Conservation (phyloP, 2,113 vertebrate genomes). For the Pitta sordida region DNA sequence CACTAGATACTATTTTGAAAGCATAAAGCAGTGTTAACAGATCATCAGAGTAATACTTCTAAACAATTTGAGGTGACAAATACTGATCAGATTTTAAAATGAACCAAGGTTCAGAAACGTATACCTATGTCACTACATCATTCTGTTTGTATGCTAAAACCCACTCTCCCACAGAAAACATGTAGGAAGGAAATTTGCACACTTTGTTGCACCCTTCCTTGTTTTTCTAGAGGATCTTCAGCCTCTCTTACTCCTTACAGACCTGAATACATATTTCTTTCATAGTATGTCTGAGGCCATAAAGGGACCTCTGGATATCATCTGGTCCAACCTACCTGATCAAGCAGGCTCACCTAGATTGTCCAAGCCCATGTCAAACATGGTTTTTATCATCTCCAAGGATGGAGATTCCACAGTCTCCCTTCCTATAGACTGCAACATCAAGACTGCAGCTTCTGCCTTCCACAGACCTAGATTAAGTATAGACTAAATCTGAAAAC, state of each 20-base stretch:
- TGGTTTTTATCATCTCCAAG: background rate
- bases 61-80: background rate
- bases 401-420: background rate
- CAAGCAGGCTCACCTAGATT: background rate
- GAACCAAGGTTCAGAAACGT: background rate
- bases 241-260: background rate
- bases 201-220: background rate
- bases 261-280: background rate
- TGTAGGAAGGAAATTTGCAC: background rate
- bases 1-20: background rate
- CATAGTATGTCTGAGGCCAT: background rate
- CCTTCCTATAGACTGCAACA: background rate
- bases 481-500: too few species aligned
- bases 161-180: background rate
- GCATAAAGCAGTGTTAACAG: background rate
- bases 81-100: background rate
- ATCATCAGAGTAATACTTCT: background rate
- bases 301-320: background rate
- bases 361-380: fast-evolving
- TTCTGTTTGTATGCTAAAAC: background rate
- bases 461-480: background rate
- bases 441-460: background rate
- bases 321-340: fast-evolving
- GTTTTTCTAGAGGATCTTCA: background rate
- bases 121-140: background rate